These are phyloP conservation scores for Linnaemya vulpina DNA, from an alignment of 2,888 invertebrate species.

Conservation along the genomic window DNA sequence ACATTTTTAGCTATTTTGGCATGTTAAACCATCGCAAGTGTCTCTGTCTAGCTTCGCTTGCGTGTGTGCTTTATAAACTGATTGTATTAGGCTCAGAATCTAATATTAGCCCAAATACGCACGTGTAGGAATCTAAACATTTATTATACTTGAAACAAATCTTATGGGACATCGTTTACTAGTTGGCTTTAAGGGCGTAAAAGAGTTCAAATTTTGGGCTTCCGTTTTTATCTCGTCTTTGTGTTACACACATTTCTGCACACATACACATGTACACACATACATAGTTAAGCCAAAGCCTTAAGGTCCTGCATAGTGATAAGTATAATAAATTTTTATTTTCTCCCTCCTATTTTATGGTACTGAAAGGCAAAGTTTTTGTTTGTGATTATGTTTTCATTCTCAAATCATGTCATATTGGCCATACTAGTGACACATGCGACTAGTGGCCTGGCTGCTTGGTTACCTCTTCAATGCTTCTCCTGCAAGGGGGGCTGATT, in stretches of 20 bases:
- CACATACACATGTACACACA: neutral
- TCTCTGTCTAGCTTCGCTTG: slow-evolving; percentile 6
- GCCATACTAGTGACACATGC: neutral
- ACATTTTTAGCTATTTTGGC: slow-evolving; percentile 63
- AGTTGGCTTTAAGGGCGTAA: slow-evolving; percentile 59
- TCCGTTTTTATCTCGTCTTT: neutral
- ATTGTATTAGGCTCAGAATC: slow-evolving; percentile 33
- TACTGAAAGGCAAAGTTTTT: slow-evolving; percentile 52
- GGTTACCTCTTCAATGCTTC: slow-evolving; percentile 57
- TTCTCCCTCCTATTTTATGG: slow-evolving; percentile 46
- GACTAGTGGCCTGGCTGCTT: neutral
- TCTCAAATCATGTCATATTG: slow-evolving; percentile 30
- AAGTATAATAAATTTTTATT: slow-evolving; percentile 68
- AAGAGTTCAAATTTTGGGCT: slow-evolving; percentile 27
- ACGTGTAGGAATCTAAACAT: slow-evolving; percentile 63
- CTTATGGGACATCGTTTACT: slow-evolving; percentile 69
- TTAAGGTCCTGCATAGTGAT: slow-evolving; percentile 37
- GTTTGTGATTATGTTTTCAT: neutral
- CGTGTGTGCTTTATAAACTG: neutral
- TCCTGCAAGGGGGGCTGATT: slow-evolving; percentile 59
- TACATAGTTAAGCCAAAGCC: slow-evolving; percentile 30
- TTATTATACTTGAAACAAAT: slow-evolving; percentile 68
- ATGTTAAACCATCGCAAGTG: slow-evolving; percentile 58
- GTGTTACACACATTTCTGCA: neutral
- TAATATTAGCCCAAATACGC: slow-evolving; percentile 51